phyloP scores from a whole-genome alignment of 2,888 invertebrate species.

The Leptopilina drosophilae region DNA sequence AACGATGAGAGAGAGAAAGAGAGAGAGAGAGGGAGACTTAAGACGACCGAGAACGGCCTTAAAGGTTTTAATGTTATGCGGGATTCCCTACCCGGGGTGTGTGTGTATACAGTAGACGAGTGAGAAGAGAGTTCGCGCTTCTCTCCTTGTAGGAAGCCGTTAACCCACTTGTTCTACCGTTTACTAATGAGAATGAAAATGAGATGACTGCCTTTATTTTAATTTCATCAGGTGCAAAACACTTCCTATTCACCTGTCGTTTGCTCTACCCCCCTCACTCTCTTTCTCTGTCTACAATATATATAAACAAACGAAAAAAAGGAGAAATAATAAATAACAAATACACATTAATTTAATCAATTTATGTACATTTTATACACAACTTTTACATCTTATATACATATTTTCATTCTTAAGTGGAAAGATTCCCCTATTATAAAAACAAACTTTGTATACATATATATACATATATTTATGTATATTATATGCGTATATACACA shows the following conservation, averaged over 20 bases:
- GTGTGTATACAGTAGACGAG: conserved; percentile 44
- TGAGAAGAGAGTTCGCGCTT: conserved; percentile 45
- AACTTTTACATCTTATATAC: conserved; percentile 15
- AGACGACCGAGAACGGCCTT: conserved; percentile 38
- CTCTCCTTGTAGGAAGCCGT: conserved; percentile 67
- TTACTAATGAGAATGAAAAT: conserved; percentile 76
- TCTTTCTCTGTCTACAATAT: too few species aligned
- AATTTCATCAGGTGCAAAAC: conserved; percentile 71
- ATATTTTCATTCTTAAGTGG: conserved; percentile 6
- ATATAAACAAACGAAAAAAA: too few species aligned
- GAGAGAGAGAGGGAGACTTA: conserved; percentile 8
- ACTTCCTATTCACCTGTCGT: conserved; percentile 24
- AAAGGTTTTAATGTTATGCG: conserved; percentile 72
- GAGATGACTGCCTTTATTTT: conserved; percentile 74
- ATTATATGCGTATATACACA: too few species aligned
- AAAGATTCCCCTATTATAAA: conserved; percentile 17
- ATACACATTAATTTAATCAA: conserved; percentile 14
- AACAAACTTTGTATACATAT: neutral
- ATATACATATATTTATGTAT: too few species aligned
- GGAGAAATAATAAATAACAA: too few species aligned
- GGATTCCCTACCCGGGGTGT: conserved; percentile 64
- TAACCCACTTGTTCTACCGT: conserved; percentile 74
- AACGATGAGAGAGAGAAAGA: neutral
- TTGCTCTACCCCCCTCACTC: neutral
- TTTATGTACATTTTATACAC: conserved; percentile 8